phyloP scores from a whole-genome alignment of 2,797 vertebrate species.

The Loris lydekkerianus region DNA sequence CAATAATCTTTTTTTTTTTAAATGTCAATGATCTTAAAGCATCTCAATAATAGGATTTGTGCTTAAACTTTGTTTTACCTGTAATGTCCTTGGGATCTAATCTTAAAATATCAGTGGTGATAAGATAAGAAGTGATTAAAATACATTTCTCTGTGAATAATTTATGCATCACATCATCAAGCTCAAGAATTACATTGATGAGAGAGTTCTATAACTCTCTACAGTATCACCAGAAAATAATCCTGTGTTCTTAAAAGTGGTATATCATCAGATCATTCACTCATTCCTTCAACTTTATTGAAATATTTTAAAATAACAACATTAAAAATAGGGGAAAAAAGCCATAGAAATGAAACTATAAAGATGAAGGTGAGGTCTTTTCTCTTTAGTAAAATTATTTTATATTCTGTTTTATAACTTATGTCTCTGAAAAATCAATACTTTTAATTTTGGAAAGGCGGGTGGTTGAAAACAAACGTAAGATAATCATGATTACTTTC shows the following conservation, averaged over 20 bases:
- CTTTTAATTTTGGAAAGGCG: background rate
- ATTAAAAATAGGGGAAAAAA: slow-evolving; percentile 29
- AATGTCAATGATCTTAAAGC: background rate
- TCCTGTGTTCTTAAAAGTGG: background rate
- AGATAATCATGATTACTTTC: background rate
- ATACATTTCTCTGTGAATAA: slow-evolving; percentile 71
- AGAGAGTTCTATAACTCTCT: slow-evolving; percentile 65
- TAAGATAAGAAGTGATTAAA: slow-evolving; percentile 77
- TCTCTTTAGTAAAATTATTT: background rate
- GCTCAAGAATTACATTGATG: slow-evolving; percentile 14
- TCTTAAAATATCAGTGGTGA: slow-evolving; percentile 71
- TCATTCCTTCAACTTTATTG: slow-evolving; percentile 20
- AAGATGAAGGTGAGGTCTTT: background rate
- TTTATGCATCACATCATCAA: slow-evolving; percentile 61
- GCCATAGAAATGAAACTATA: background rate
- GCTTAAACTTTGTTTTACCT: slow-evolving; percentile 70
- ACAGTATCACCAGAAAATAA: background rate
- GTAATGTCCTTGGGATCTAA: slow-evolving; percentile 58
- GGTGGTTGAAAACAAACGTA: background rate
- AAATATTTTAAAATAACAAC: slow-evolving; percentile 46
- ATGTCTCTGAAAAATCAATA: slow-evolving; percentile 2
- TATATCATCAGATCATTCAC: background rate
- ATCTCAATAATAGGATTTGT: slow-evolving; percentile 65
- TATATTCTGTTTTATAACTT: background rate
- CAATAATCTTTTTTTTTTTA: background rate